Evolutionary conservation across 2,113 vertebrate genomes (phyloP).

Genomic region (Oryzias javanicus): DNA sequence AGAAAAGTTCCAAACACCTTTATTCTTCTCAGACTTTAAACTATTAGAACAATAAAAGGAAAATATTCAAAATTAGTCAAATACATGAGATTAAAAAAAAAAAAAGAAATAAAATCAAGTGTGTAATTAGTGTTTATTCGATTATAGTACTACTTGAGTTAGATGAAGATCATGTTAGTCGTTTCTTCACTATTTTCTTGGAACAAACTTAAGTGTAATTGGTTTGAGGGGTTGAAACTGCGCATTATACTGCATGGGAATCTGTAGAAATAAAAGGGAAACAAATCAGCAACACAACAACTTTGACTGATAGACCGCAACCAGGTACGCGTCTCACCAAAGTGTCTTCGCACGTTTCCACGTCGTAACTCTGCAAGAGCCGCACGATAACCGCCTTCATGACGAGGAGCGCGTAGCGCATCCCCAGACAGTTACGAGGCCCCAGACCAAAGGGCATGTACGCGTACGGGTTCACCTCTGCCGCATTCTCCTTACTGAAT

Average conservation of each 20-base stretch:
- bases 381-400: conserved; percentile 55
- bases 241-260: conserved; percentile 32
- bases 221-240: conserved; percentile 26
- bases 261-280: conserved; percentile 25
- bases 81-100: too few species aligned
- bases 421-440: conserved; percentile 68
- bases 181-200: conserved; percentile 24
- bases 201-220: conserved; percentile 55
- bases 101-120: too few species aligned
- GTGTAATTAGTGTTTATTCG: too few species aligned
- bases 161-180: neutral
- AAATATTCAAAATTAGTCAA: too few species aligned
- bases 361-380: conserved; percentile 56
- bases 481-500: conserved; percentile 50
- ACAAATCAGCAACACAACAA: neutral
- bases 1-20: too few species aligned
- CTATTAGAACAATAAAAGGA: too few species aligned
- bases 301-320: neutral
- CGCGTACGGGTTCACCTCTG: conserved; percentile 51
- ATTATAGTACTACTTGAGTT: too few species aligned
- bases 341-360: conserved; percentile 63
- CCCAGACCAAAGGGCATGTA: conserved; percentile 66
- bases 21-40: too few species aligned
- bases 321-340: conserved; percentile 10
- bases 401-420: conserved; percentile 60